These are phyloP conservation scores for Matsumyia berberina DNA, from an alignment of 2,888 invertebrate genomes.

Conservation along the genomic window DNA sequence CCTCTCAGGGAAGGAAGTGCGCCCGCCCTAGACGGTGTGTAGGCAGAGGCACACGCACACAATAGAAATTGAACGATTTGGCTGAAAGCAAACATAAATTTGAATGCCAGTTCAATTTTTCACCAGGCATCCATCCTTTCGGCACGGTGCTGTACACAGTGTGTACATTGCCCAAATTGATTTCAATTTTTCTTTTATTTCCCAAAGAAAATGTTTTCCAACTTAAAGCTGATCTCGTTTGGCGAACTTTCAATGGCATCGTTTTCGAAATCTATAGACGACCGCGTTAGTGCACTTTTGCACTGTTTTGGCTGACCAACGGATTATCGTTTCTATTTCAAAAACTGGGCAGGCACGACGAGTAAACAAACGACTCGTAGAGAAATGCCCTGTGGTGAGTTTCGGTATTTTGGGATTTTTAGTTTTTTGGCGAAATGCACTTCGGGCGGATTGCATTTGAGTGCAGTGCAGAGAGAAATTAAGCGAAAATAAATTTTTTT, in stretches of 20 bases:
- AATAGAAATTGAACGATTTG: slow-evolving; percentile 42
- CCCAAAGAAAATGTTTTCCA: no score
- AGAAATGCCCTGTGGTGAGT: slow-evolving; percentile 16
- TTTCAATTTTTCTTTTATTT: slow-evolving; percentile 1
- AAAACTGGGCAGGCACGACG: slow-evolving; percentile 18
- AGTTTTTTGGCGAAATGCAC: slow-evolving; percentile 57
- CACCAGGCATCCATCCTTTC: not conserved
- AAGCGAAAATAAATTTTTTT: slow-evolving; percentile 1
- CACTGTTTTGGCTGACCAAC: slow-evolving; percentile 20
- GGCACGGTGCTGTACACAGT: not conserved
- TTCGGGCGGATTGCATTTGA: slow-evolving; percentile 41
- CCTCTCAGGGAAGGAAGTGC: not conserved
- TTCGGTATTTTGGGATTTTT: slow-evolving; percentile 47
- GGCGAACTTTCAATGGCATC: not conserved
- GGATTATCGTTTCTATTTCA: slow-evolving; percentile 48
- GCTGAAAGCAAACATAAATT: slow-evolving; percentile 44
- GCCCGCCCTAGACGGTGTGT: not conserved
- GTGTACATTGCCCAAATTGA: slow-evolving; percentile 19
- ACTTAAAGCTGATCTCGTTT: not conserved
- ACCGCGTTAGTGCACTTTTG: slow-evolving; percentile 7
- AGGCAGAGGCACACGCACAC: slow-evolving; percentile 3
- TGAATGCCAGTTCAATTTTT: slow-evolving; percentile 30
- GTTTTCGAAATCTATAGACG: not conserved
- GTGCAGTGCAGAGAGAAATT: not conserved
- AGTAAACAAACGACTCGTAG: slow-evolving; percentile 4